Base-by-base conservation (phyloP, 2,113 vertebrate species). In the Callipepla squamata region DNA sequence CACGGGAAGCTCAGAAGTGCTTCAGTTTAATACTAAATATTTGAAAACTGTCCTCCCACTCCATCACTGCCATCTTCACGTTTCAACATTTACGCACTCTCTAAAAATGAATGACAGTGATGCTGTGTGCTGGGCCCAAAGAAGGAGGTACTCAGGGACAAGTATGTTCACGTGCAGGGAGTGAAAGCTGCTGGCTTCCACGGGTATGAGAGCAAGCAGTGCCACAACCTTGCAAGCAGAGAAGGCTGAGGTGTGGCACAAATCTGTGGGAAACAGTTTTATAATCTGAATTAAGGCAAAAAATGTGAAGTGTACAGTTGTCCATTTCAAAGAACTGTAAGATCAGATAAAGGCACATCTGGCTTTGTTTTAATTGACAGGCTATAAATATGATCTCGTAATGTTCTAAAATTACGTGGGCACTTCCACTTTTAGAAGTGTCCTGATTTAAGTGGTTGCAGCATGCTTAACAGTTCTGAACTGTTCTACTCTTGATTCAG, bases 281-380 rank as follows among this genome's bases (percentile, higher is more conserved):
- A 42, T 83, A 76, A 80, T 48, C 4, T 42, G 48, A 89, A 69
- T 21, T 36, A 17, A 57, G 44, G 51, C 22, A 17, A 13, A 89
- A 85, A 34, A 66, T 85, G 21, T 92, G 51, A 57, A 30, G 63
- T 75, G 44, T 58, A 5, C 61, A 61, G 61, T 36, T 53, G 26
- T 30, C 15, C 26, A 6, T 28, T 53, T 13, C 53, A 6, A 25
- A 38, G 66, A 74, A 30, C 47, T 83, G 15, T 48, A 67, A 80
- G 44, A 87, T 55, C 28, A 62, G 38, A 38, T 89, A 75, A 75
- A 94, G 92, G 20, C 51, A n/a, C 62, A 48, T 76, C 23, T 94
- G 14, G 57, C 87, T 87, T 87, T 92, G 57, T 89, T 85, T 87
- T 92, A 89, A 94, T 72, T 82, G 81, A 50, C 80, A 72, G 13